Percentiles rank a stretch among this genome's conserved stretches.
phyloP scores from a whole-genome alignment of 2,797 vertebrate species.

The Dendrocincla tyrannina region DNA sequence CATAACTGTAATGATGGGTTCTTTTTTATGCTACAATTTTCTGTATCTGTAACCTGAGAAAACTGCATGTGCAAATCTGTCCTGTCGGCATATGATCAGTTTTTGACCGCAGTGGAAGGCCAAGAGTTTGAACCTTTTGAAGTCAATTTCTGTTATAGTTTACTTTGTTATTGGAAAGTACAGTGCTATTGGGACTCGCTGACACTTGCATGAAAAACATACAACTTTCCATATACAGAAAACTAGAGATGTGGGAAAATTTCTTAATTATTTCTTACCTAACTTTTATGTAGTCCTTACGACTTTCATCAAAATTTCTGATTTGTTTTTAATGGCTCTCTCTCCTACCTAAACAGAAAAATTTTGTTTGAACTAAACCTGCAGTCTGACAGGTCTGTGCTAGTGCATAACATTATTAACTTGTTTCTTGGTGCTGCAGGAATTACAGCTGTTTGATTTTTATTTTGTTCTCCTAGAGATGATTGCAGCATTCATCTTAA shows the following conservation, averaged over 20 bases:
- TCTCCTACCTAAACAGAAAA: background rate
- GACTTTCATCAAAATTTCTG: background rate
- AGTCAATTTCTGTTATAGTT: background rate
- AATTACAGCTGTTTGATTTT: background rate
- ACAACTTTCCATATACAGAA: background rate
- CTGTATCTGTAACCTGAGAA: background rate
- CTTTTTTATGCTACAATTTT: background rate
- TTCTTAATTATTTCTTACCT: background rate
- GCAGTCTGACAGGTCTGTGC: background rate
- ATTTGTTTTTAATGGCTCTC: background rate
- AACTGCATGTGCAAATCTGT: background rate
- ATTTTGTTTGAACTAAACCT: background rate
- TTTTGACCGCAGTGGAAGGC: background rate
- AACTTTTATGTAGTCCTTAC: background rate
- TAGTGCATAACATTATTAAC: background rate
- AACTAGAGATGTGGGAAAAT: background rate
- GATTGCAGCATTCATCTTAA: slow-evolving; percentile 38
- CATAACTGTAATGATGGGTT: background rate
- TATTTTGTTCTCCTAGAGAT: background rate
- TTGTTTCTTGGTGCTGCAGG: background rate
- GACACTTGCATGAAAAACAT: background rate
- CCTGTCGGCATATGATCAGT: background rate
- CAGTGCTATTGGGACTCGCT: background rate
- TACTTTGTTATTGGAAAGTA: background rate
- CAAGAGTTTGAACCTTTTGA: background rate